phyloP scores from a whole-genome alignment of 2,113 vertebrate genomes.

The Prinia subflava region DNA sequence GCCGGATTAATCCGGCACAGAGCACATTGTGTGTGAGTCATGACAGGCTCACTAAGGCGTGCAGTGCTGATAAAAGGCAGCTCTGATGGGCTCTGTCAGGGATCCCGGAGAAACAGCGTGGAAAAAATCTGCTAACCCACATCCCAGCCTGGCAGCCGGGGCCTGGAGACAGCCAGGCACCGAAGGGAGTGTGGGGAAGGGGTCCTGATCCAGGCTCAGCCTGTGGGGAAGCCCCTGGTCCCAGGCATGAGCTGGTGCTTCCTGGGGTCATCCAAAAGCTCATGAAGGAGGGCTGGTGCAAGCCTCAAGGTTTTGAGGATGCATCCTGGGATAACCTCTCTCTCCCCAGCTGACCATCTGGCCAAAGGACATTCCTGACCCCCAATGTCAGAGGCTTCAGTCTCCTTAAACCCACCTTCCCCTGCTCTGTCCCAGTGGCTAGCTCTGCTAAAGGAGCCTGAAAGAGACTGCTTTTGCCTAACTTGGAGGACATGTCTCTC shows the following conservation, averaged over 20 bases:
- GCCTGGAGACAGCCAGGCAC: conserved; percentile 10
- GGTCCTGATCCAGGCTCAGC: neutral
- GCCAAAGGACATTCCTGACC: neutral
- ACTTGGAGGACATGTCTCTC: fast-evolving
- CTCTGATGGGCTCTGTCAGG: conserved; percentile 73
- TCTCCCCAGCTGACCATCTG: neutral
- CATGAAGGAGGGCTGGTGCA: neutral
- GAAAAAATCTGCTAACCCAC: conserved; percentile 60
- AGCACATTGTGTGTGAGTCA: conserved; percentile 82
- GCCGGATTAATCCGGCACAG: conserved; percentile 81
- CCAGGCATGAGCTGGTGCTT: neutral
- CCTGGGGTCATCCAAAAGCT: neutral
- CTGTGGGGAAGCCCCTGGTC: neutral
- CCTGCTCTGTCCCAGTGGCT: neutral
- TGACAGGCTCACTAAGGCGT: conserved; percentile 87
- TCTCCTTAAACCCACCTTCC: neutral
- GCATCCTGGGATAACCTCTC: neutral
- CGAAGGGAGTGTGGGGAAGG: neutral
- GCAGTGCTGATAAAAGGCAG: conserved; percentile 81
- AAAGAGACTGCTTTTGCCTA: neutral
- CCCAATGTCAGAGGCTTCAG: neutral
- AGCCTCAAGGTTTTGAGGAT: neutral
- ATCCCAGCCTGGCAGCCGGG: conserved; percentile 20
- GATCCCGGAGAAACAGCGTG: conserved; percentile 58
- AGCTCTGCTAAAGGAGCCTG: neutral